phyloP scores from a whole-genome alignment of 2,888 invertebrate genomes.

The Lagria hirta region DNA sequence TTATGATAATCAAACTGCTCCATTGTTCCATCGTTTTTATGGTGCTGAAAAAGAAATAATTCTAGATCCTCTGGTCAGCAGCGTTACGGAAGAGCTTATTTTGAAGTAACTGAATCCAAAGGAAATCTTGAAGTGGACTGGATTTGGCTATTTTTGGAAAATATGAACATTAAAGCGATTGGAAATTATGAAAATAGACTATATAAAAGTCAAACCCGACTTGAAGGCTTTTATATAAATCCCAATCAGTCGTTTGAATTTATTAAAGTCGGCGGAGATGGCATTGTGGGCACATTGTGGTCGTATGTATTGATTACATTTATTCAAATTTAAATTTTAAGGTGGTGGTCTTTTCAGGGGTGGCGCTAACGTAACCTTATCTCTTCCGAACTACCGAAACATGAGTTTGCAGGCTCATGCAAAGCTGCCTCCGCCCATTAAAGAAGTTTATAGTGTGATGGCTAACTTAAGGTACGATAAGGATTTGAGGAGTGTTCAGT shows the following conservation, averaged over 20 bases:
- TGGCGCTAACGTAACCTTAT: constrained; percentile 54
- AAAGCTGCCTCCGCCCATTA: constrained; percentile 64
- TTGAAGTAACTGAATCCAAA: constrained; percentile 52
- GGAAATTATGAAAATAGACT: constrained; percentile 52
- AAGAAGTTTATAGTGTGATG: constrained; percentile 63
- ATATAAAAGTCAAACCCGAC: constrained; percentile 52
- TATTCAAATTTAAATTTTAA: constrained; percentile 17
- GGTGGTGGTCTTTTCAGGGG: constrained; percentile 32
- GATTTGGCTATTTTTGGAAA: constrained; percentile 58
- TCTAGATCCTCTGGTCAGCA: constrained; percentile 24
- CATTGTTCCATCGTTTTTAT: constrained; percentile 7
- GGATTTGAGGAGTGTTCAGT: constrained; percentile 51
- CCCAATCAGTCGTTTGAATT: constrained; percentile 57
- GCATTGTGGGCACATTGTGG: constrained; percentile 62
- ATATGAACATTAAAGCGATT: constrained; percentile 56
- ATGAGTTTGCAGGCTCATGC: constrained; percentile 59
- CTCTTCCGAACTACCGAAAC: constrained; percentile 56
- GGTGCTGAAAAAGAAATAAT: constrained; percentile 9
- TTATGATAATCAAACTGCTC: too few relatives aligned
- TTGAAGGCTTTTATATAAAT: constrained; percentile 58
- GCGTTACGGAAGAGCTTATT: constrained; percentile 39
- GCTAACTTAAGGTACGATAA: constrained; percentile 55
- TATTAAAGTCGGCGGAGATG: constrained; percentile 58
- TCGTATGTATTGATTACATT: constrained; percentile 45
- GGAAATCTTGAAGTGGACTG: constrained; percentile 57